A percentile compares a stretch with the other conserved stretches of the same genome.
Evolutionary conservation across 2,797 vertebrate species (phyloP).

Genomic region (Adelosebastes latens): DNA sequence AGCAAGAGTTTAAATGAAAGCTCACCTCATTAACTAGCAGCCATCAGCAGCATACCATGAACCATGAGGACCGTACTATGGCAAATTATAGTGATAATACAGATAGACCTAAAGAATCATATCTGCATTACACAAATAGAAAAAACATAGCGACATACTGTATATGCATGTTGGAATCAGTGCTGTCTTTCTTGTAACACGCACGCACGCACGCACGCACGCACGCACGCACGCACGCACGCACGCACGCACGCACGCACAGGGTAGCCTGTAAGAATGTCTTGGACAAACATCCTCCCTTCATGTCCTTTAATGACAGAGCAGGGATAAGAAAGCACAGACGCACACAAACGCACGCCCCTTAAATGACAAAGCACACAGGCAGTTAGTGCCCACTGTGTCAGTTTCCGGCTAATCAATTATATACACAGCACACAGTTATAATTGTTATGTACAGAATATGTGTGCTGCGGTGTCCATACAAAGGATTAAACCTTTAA

Average conservation of each 20-base stretch:
- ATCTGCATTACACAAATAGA: background rate
- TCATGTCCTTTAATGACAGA: conserved; percentile 58
- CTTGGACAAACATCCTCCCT: conserved; percentile 33
- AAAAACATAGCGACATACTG: background rate
- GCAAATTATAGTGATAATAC: background rate
- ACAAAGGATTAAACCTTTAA: background rate
- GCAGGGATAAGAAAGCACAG: conserved; percentile 15
- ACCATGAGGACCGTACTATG: background rate
- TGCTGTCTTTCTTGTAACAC: background rate
- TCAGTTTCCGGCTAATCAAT: conserved; percentile 4
- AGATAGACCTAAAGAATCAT: background rate
- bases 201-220: background rate
- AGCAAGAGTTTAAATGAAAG: background rate
- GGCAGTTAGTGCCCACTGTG: background rate
- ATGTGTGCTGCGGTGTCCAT: background rate
- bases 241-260: background rate
- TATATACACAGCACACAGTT: background rate
- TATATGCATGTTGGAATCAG: background rate
- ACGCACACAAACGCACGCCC: conserved; percentile 7
- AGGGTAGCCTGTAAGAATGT: background rate
- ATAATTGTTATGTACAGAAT: background rate
- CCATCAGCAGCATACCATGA: background rate
- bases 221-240: conserved; percentile 1
- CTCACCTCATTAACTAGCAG: background rate
- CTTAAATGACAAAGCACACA: conserved; percentile 32